Percentiles rank a stretch among this genome's conserved stretches.
phyloP scores from a whole-genome alignment of 2,113 vertebrate genomes.

The Haemorhous mexicanus region DNA sequence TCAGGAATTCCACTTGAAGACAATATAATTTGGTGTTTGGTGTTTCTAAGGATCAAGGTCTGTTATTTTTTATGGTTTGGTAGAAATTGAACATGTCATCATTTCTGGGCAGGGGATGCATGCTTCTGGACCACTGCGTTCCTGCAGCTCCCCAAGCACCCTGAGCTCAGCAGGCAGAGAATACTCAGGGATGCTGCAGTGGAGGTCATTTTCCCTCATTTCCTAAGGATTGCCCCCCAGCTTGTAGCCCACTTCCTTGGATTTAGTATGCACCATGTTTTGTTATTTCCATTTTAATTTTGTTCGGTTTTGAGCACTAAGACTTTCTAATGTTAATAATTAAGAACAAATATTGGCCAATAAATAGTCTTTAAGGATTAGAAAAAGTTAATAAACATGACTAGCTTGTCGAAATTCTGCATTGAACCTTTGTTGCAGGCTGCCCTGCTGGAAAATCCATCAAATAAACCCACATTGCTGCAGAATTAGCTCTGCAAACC shows the following conservation, averaged over 20 bases:
- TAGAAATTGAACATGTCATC: not conserved
- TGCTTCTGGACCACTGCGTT: not conserved
- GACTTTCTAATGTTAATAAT: not conserved
- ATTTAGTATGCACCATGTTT: not conserved
- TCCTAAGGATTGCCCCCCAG: not conserved
- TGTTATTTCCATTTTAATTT: not conserved
- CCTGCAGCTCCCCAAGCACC: rapidly evolving
- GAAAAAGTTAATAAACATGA: not conserved
- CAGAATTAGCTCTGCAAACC: not conserved
- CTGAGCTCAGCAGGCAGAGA: not conserved
- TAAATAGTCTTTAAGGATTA: not conserved
- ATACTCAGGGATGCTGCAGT: not conserved
- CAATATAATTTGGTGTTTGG: not conserved
- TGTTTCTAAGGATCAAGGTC: not conserved
- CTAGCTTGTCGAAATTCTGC: not conserved
- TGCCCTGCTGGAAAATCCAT: not conserved
- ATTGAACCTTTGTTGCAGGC: not conserved
- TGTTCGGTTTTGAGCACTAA: not conserved
- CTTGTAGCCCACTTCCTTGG: rapidly evolving
- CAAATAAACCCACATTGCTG: not conserved
- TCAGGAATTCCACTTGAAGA: not conserved
- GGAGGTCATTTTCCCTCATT: rapidly evolving
- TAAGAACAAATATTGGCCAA: not conserved
- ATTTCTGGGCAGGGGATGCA: not conserved
- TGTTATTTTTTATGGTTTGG: not conserved